phyloP scores from a whole-genome alignment of 2,888 invertebrate species.

The Linnaemya tessellans region DNA sequence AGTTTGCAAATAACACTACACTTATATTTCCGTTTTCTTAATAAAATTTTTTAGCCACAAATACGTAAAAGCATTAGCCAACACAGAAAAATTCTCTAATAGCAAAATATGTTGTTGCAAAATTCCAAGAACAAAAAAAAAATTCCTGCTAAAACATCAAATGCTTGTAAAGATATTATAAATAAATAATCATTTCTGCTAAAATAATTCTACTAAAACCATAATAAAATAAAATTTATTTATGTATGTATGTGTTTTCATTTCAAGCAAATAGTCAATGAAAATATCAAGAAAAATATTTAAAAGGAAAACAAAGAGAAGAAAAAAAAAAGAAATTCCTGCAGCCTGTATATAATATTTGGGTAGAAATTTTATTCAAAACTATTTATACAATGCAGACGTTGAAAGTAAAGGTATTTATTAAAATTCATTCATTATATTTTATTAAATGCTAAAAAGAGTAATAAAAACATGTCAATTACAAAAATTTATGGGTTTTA shows the following conservation, averaged over 20 bases:
- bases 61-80: conserved; percentile 19
- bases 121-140: conserved; percentile 49
- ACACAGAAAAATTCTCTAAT: background rate
- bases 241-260: background rate
- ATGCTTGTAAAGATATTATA: conserved; percentile 20
- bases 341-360: conserved; percentile 48
- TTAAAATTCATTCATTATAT: conserved; percentile 26
- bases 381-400: conserved; percentile 61
- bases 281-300: conserved; percentile 47
- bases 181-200: conserved; percentile 26
- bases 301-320: background rate
- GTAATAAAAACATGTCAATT: conserved; percentile 44
- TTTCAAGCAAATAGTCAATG: conserved; percentile 35
- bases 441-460: background rate
- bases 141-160: conserved; percentile 16
- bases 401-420: conserved; percentile 49
- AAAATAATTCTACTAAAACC: conserved; percentile 43
- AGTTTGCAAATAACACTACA: background rate
- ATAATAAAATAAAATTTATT: conserved; percentile 36
- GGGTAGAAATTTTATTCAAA: conserved; percentile 18
- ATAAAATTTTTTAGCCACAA: conserved; percentile 32
- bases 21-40: background rate
- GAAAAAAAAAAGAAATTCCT: conserved; percentile 16
- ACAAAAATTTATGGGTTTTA: conserved; percentile 40
- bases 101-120: conserved; percentile 19